Percentiles rank a stretch among this genome's conserved stretches.
These are phyloP conservation scores for Papilio polytes DNA, from an alignment of 1,140 invertebrate genomes.

Conservation along the genomic window DNA sequence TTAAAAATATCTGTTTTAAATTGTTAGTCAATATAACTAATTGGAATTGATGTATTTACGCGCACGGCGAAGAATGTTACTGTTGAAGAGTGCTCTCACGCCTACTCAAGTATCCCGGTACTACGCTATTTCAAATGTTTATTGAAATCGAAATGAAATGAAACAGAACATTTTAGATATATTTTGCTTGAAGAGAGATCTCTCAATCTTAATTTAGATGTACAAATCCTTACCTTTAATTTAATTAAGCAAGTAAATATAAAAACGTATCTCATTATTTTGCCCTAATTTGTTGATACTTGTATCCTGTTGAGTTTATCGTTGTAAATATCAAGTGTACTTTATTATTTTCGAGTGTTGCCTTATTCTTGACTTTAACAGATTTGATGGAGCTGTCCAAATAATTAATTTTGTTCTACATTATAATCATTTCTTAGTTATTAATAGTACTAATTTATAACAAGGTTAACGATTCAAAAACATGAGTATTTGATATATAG, in stretches of 20 bases:
- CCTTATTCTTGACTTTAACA: constrained; percentile 53
- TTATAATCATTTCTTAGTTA: neutral
- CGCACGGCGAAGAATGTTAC: too few species aligned
- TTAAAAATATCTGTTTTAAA: too few species aligned
- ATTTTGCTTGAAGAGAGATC: neutral
- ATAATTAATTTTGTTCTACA: neutral
- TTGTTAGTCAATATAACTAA: too few species aligned
- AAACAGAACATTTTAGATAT: neutral
- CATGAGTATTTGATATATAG: too few species aligned
- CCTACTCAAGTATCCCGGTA: too few species aligned
- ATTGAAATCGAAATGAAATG: neutral
- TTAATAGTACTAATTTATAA: neutral
- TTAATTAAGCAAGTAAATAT: neutral
- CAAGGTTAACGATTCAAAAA: neutral
- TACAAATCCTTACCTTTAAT: neutral
- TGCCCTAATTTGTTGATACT: constrained; percentile 8
- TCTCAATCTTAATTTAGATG: neutral
- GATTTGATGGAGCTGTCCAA: neutral
- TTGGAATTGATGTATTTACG: neutral
- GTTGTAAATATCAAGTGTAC: constrained; percentile 51
- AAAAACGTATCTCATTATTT: neutral
- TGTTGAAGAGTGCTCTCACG: too few species aligned
- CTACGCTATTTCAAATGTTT: neutral
- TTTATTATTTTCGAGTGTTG: constrained; percentile 60
- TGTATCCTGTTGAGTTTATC: constrained; percentile 42